Evolutionary conservation across 2,797 vertebrate species (phyloP), one percentile per base, ranked within the genome.

Genomic region (Salmo trutta): DNA sequence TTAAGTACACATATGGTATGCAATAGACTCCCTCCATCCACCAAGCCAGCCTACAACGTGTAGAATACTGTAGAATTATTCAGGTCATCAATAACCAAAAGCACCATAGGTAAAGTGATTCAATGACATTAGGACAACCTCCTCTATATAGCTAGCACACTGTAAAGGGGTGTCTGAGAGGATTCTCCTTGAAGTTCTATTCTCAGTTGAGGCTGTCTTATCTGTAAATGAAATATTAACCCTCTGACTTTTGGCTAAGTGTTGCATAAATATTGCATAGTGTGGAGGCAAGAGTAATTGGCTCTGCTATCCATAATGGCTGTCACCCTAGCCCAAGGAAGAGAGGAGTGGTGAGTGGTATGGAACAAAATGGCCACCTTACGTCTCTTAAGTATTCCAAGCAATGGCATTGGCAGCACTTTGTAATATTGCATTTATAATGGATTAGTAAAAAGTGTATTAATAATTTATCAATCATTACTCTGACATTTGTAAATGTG

Each of bases 221-320:
- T 90, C 88, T 88, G 79, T 84, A 85, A 88, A 92, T 92, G 90
- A 94, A 93, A 94, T 94, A 94, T 93, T 92, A 94, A 92, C 90
- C 87, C 87, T 82, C 83, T 85, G 90, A 91, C 92, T 80, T 82
- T 81, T 85, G 88, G 89, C 88, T 93, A 94, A 95, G 92, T 94
- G 93, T 93, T 93, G 91, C 91, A 94, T 95, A 90, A 94, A 95
- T 94, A 92, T 93, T 94, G 88, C 90, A 95, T 93, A 80, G 88
- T 90, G 89, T 89, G 89, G 90, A 93, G 87, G 90, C 82, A 80
- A 81, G 66, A 91, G 91, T 94, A 94, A 95, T 94, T 94, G 93
- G 90, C 88, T 91, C 83, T 80, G 81, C 89, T 91, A 93, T 94
- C 89, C 87, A 89, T 93, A 89, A 91, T 88, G 88, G 83, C 91